Evolutionary conservation across 2,113 vertebrate genomes (phyloP).

Genomic region (Nymphicus hollandicus): DNA sequence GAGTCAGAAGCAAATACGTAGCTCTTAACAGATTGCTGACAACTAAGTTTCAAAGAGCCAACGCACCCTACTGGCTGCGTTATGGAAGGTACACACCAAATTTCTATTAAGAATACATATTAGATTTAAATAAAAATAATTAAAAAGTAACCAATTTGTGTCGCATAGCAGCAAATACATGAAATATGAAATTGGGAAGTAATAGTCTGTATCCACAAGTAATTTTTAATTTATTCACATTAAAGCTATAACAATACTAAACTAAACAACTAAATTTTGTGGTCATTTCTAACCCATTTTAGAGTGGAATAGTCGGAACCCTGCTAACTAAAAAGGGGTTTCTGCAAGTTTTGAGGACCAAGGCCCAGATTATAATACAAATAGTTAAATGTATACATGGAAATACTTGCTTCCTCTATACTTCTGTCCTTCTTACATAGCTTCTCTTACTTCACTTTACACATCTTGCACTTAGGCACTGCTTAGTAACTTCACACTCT

Average conservation of each 20-base stretch:
- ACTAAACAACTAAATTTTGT: neutral
- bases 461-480: neutral
- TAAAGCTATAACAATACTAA: neutral
- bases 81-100: neutral
- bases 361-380: neutral
- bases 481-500: neutral
- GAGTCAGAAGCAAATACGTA: neutral
- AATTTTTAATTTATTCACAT: neutral
- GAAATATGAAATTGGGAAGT: neutral
- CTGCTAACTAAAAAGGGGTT: neutral
- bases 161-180: neutral
- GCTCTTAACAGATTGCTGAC: neutral
- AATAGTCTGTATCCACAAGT: neutral
- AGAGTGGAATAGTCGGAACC: neutral
- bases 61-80: slow-evolving; percentile 24
- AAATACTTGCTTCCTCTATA: neutral
- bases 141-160: neutral
- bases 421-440: neutral
- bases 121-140: neutral
- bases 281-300: neutral
- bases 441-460: neutral
- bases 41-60: neutral
- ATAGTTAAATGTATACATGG: neutral
- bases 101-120: neutral
- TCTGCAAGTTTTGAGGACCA: neutral